Base-by-base conservation (phyloP, 2,888 invertebrate species). In the Heliconius aoede region DNA sequence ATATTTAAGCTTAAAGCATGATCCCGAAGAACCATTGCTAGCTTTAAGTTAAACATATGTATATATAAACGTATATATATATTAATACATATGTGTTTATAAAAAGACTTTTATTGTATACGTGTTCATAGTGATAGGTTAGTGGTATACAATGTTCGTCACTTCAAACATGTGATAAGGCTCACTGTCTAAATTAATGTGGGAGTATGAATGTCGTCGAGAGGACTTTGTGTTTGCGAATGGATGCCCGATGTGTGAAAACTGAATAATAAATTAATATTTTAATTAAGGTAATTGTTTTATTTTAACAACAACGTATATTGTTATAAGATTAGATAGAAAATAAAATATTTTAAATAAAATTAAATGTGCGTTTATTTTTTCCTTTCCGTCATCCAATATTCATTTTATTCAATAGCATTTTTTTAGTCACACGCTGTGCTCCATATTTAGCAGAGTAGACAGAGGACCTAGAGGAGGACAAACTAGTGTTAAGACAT, bases 11-110 rank as follows among this genome's bases (percentile, higher is more conserved):
- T 88, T 86, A 82, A 94, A 92, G 83, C 90, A 91, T 81, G 96
- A 96, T 83, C 87, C 95, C 79, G 95, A 95, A 82, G 96, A 96
- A 90, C 96, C 96, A 68, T 90, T 96, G 85, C 87, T 96, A 89
- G 96, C 96, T 76, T 92, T 96, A 89, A 96, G 96, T 94, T 96
- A 95, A 95, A 90, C n/a, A n/a, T 85, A 85, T 90, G 90, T 8
- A 36, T 11, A 36, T n/a, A n/a, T n/a, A n/a, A n/a, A n/a, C n/a
- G n/a, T n/a, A n/a, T n/a, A n/a, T n/a, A n/a, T n/a, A n/a, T n/a
- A n/a, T n/a, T n/a, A n/a, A n/a, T n/a, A n/a, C n/a, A n/a, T n/a
- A n/a, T n/a, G 90, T 90, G 87, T 87, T 80, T 73, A 78, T 86
- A 30, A 86, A 88, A 88, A 91, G 92, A 93, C 93, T 93, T 92